A percentile compares a stretch with the other conserved stretches of the same genome.
phyloP scores from a whole-genome alignment of 2,888 invertebrate species.

The Acronicta leporina region DNA sequence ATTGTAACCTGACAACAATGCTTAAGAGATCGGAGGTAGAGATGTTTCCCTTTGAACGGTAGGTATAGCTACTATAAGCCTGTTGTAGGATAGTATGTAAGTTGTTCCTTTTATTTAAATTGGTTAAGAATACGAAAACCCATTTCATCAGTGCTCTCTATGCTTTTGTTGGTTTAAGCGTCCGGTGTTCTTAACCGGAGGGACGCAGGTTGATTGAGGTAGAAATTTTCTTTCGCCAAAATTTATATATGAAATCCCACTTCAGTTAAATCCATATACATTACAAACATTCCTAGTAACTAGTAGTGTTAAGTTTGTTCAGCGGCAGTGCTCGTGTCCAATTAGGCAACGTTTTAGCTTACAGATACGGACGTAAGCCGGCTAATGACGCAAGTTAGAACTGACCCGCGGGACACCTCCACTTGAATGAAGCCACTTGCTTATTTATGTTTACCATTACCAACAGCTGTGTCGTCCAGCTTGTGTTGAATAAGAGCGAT shows the following conservation, averaged over 20 bases:
- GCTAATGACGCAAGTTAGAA: constrained; percentile 3
- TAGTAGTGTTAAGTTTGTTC: not conserved
- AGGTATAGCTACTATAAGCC: too few species aligned
- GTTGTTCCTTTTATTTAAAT: too few species aligned
- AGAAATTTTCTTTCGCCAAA: too few species aligned
- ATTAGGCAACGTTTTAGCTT: constrained; percentile 5
- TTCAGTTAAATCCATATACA: not conserved
- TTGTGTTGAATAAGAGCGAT: not conserved
- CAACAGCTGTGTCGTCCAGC: not conserved
- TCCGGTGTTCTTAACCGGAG: too few species aligned
- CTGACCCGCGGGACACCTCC: constrained; percentile 5
- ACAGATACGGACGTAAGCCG: not conserved
- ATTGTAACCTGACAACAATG: too few species aligned
- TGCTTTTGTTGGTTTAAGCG: too few species aligned
- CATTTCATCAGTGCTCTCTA: too few species aligned
- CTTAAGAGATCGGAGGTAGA: too few species aligned
- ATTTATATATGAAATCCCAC: not conserved
- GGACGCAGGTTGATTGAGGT: too few species aligned
- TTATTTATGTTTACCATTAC: not conserved
- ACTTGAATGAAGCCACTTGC: not conserved
- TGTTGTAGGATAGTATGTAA: too few species aligned
- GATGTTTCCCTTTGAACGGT: too few species aligned
- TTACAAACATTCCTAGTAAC: not conserved
- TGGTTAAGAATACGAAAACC: too few species aligned
- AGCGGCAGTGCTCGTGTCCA: not conserved